Base-by-base conservation (phyloP, 2,888 invertebrate species). In the Drepana falcataria region DNA sequence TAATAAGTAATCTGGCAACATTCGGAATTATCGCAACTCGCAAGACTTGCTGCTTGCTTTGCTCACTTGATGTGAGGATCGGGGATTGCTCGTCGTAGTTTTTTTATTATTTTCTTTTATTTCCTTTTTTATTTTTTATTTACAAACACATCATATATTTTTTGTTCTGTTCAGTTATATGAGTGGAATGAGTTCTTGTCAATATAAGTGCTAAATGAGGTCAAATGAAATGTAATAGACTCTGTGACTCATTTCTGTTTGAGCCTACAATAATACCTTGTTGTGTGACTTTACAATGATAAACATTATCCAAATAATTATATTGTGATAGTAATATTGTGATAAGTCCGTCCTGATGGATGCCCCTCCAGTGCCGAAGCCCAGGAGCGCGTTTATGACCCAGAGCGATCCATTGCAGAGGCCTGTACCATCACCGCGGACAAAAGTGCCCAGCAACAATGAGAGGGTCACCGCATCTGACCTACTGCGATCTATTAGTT, bases 361-460 rank as follows among this genome's bases (percentile, higher is more conserved):
- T 82, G 70, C 79, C 47, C 86, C 87, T 47, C 88, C 88, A n/a
- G 79, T 86, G 35, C 88, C 88, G n/a, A 87, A 84, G 66, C 88
- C 88, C 33, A 73, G 88, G 59, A 83, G 75, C 57, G 73, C 80
- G 47, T 67, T 78, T 49, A 58, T 73, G 53, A 59, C 71, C 37
- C 75, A 74, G 59, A 75, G 68, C 60, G 81, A 82, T 52, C 73
- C 82, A 41, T 57, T 68, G 2, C 90, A 91, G 62, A 87, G 81
- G 54, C 93, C 93, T 1, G 83, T 93, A 7, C 93, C 93, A 9
- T 84, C 92, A 40, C 93, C 93, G 37, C 87, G 93, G 55, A 87
- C 85, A 40, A 85, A 81, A 60, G 59, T 82, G 35, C 76, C 84
- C 2, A 57, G 60, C n/a, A 71, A 59, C 55, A 73, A 68, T 59